Conservation (phyloP, 2,797 vertebrate genomes). For the Simalia tracyae region DNA sequence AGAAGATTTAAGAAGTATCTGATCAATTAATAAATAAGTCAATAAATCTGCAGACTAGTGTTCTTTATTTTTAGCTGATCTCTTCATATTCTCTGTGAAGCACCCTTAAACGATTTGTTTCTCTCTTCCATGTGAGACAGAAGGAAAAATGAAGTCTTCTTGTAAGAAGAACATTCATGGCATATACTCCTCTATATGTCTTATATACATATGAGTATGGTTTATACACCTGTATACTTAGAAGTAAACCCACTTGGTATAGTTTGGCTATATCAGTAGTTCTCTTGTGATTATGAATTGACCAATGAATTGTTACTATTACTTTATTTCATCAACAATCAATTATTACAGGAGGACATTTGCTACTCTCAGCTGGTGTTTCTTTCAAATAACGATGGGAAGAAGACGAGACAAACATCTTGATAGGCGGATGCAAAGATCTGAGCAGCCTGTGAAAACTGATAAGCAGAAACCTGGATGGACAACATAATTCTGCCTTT, state of each 20-base stretch:
- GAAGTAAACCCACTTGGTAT: neutral
- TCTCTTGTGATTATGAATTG: neutral
- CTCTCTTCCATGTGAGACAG: neutral
- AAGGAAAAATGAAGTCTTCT: neutral
- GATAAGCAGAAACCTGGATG: neutral
- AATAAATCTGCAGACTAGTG: neutral
- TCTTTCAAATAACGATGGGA: neutral
- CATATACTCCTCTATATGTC: neutral
- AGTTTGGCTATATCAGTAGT: neutral
- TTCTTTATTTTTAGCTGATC: neutral
- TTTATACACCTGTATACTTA: neutral
- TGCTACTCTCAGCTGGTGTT: conserved; percentile 7
- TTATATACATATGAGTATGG: neutral
- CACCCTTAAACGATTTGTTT: no score
- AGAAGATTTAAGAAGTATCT: neutral
- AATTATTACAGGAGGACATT: neutral
- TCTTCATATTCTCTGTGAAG: no score
- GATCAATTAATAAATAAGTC: neutral
- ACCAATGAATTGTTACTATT: neutral
- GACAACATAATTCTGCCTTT: neutral
- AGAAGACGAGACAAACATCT: neutral
- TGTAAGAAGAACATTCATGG: neutral
- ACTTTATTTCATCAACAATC: neutral
- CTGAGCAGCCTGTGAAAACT: neutral
- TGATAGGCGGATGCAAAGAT: neutral